A percentile compares a stretch with the other conserved stretches of the same genome.
These are phyloP conservation scores for Emys orbicularis DNA, from an alignment of 2,797 vertebrate genomes.

Conservation along the genomic window DNA sequence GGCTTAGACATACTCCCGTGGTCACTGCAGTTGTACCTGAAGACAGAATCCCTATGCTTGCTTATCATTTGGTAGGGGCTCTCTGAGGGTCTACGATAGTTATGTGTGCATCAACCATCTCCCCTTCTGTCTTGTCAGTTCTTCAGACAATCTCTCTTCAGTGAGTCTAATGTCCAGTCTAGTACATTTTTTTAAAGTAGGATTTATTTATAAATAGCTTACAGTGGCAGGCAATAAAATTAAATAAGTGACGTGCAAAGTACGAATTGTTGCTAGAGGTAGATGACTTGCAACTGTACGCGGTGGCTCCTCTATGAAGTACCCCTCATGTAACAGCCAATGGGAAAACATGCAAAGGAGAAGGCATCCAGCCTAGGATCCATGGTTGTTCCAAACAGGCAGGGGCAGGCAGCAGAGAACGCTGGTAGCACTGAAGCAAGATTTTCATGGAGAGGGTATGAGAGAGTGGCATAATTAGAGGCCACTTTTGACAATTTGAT, in stretches of 20 bases:
- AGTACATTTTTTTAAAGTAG: neutral
- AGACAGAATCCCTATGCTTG: rapidly evolving
- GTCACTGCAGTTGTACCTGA: neutral
- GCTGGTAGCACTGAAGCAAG: neutral
- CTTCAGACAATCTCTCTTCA: neutral
- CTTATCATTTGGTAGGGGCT: neutral
- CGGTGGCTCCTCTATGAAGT: neutral
- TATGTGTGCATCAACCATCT: neutral
- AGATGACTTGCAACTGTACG: neutral
- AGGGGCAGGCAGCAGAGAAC: neutral
- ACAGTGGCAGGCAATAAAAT: neutral
- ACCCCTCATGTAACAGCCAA: neutral
- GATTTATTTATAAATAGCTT: neutral
- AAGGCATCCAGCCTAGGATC: neutral
- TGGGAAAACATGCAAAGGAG: neutral
- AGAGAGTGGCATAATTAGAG: neutral
- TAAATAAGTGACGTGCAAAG: neutral
- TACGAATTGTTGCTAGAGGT: neutral
- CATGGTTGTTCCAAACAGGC: neutral
- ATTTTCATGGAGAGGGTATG: neutral
- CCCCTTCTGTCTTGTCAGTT: neutral
- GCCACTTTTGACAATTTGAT: neutral
- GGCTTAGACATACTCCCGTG: neutral
- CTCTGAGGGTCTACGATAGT: neutral
- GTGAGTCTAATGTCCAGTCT: neutral